Evolutionary conservation across 2,888 invertebrate species (phyloP).

Genomic region (Pseudococcus viburni): DNA sequence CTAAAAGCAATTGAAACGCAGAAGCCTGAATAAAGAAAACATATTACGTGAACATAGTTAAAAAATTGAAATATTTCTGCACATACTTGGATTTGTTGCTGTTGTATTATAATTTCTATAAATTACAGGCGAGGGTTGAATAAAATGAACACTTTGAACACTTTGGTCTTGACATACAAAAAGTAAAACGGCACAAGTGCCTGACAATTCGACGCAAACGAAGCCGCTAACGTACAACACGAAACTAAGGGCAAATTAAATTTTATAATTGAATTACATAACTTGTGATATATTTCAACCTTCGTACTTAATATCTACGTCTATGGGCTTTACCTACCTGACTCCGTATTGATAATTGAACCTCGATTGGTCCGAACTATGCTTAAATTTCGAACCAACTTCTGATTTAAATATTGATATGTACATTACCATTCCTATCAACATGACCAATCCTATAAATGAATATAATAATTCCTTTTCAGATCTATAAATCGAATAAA

Average conservation of each 20-base stretch:
- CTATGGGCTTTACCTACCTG: constrained; percentile 69
- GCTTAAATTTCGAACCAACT: constrained; percentile 87
- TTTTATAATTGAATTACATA: constrained; percentile 32
- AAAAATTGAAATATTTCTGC: neutral
- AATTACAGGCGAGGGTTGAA: constrained; percentile 59
- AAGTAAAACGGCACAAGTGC: constrained; percentile 88
- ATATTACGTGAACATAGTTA: neutral
- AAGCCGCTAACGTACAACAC: constrained; percentile 88
- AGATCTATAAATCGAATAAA: constrained; percentile 20
- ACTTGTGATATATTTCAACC: constrained; percentile 4
- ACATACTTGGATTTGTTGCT: constrained; percentile 62
- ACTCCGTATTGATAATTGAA: constrained; percentile 91
- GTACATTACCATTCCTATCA: constrained; percentile 92
- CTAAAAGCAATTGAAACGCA: neutral
- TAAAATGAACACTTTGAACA: constrained; percentile 66
- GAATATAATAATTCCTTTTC: neutral
- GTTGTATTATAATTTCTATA: constrained; percentile 63
- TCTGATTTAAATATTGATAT: constrained; percentile 93
- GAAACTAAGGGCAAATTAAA: constrained; percentile 75
- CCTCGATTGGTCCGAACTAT: constrained; percentile 83
- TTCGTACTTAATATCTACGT: neutral
- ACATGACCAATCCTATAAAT: constrained; percentile 86
- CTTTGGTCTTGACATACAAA: constrained; percentile 85
- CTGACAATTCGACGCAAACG: constrained; percentile 86
- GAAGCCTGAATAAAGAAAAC: neutral